Base-by-base conservation (phyloP, 30 jellyfish, hydroid and myxozoan species). In the Hydractinia echinata region DNA sequence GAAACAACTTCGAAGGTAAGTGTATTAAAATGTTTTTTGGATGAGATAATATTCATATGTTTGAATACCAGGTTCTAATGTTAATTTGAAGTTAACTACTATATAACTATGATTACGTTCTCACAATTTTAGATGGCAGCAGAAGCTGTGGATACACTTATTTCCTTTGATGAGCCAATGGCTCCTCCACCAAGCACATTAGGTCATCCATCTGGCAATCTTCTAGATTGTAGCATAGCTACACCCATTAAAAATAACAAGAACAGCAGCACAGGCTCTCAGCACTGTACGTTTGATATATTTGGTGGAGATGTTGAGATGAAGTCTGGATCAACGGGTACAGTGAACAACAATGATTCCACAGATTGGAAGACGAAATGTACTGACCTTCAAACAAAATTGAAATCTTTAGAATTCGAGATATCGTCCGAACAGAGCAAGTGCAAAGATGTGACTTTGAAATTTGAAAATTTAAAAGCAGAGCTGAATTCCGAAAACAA, bases 81-180 rank as follows among this genome's bases (percentile, higher is more conserved):
- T 1, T 30, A 30, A 30, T 30, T n/a, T n/a, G n/a, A n/a, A n/a
- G n/a, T n/a, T n/a, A n/a, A n/a, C n/a, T 30, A 30, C 44, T 30
- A 30, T 30, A 30, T 30, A 30, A 30, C 44, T 2, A 30, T 30
- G 44, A 30, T 30, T 30, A 30, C 44, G 44, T 30, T 30, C 44
- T 30, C 44, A 30, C 44, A 30, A 30, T 30, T 30, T 30, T 30
- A 30, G 44, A 30, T 30, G 44, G 44, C 44, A 30, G 44, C 5
- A 15, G 52, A 11, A 7, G 84, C 5, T 16, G 81, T 77, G 13
- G 79, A 55, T 61, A 10, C 77, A 53, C 85, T 77, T 51, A 77
- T 77, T 1, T 53, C 76, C 13, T 77, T 77, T 77, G 85, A 77
- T 60, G 85, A 77, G 39, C 55, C 85, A 8, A 54, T 14, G 15